Percentiles rank a stretch among this genome's conserved stretches.
These are phyloP conservation scores for Protonemura montana DNA, from an alignment of 2,888 invertebrate genomes.

Conservation along the genomic window DNA sequence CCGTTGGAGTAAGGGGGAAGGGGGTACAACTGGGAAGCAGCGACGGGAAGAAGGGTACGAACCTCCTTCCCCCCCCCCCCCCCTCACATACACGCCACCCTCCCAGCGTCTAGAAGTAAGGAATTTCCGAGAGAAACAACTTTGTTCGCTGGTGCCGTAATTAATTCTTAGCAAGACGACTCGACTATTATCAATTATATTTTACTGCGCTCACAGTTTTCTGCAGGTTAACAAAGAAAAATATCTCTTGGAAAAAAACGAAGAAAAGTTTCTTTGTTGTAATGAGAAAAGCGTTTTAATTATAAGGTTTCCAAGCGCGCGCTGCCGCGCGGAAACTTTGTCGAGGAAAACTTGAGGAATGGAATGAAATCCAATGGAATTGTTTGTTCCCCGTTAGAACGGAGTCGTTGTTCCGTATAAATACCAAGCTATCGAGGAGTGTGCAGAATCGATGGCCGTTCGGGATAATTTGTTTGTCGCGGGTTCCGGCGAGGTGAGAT, in stretches of 20 bases:
- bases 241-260: conserved; percentile 23
- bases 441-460: not conserved
- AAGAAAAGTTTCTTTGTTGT: conserved; percentile 24
- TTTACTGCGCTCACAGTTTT: conserved; percentile 39
- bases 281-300: conserved; percentile 28
- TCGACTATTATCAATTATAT: conserved; percentile 46
- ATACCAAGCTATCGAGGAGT: not conserved
- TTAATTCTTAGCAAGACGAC: conserved; percentile 44
- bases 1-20: not conserved
- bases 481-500: not conserved
- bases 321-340: not conserved
- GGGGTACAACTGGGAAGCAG: not conserved
- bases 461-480: not conserved
- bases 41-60: conserved; percentile 10
- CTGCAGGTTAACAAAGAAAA: conserved; percentile 40
- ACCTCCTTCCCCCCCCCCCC: conserved; percentile 35
- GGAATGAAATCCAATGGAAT: not conserved
- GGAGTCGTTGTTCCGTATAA: not conserved
- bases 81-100: not conserved
- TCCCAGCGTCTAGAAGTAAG: not conserved
- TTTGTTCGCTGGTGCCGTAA: conserved; percentile 43
- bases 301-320: conserved; percentile 3
- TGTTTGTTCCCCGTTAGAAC: not conserved
- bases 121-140: conserved; percentile 46
- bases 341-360: not conserved